Percentiles rank a stretch among this genome's conserved stretches.
Evolutionary conservation across 2,888 invertebrate genomes (phyloP).

Genomic region (Hypomecis atomaria): DNA sequence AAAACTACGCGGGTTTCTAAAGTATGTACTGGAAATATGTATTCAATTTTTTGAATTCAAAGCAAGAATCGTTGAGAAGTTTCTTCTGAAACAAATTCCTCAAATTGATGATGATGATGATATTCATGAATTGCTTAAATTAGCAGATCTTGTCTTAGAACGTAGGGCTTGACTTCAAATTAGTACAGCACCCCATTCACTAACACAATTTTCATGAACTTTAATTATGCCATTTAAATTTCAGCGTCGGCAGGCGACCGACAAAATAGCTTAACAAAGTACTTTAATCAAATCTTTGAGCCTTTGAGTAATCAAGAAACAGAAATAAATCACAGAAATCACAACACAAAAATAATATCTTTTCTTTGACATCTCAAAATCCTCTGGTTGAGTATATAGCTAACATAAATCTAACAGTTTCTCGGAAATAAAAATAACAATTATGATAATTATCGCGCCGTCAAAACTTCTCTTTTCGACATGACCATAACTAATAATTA

Average conservation of each 20-base stretch:
- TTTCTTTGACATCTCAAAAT: conserved; percentile 36
- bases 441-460: conserved; percentile 77
- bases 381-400: conserved; percentile 23
- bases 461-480: conserved; percentile 64
- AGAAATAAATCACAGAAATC: conserved; percentile 21
- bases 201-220: conserved; percentile 45
- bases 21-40: too few species aligned
- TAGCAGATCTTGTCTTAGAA: too few species aligned
- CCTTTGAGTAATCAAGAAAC: conserved; percentile 43
- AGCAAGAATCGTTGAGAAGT: background rate
- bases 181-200: conserved; percentile 16
- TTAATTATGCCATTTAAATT: conserved; percentile 52
- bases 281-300: conserved; percentile 48
- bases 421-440: conserved; percentile 67
- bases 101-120: conserved; percentile 32
- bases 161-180: too few species aligned
- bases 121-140: conserved; percentile 11
- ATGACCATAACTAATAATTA: conserved; percentile 74
- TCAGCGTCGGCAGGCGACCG: conserved; percentile 44
- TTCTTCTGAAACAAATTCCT: background rate
- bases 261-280: conserved; percentile 45
- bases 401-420: conserved; percentile 56
- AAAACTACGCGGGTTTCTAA: too few species aligned
- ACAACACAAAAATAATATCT: conserved; percentile 23
- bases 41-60: too few species aligned